Conservation (phyloP, 2,888 invertebrate species). For the Scaptomyza cyrtandrae region DNA sequence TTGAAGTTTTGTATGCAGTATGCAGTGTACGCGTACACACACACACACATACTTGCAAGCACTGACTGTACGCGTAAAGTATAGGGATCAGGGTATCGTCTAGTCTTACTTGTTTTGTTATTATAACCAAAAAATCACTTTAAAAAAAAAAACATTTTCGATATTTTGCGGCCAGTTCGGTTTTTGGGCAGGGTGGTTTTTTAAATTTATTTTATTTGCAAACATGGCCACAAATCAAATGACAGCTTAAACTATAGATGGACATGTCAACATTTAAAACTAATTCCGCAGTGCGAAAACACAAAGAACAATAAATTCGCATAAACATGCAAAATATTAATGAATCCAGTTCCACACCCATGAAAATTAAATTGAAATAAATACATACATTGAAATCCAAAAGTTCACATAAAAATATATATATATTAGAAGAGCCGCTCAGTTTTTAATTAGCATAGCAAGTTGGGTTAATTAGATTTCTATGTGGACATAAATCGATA, state of each 20-base stretch:
- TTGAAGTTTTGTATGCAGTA: too few species aligned
- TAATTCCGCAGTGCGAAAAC: slow-evolving; percentile 29
- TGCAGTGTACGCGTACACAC: too few species aligned
- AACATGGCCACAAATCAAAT: slow-evolving; percentile 62
- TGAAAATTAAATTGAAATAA: slow-evolving; percentile 57
- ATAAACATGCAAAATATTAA: slow-evolving; percentile 52
- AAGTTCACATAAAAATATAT: slow-evolving; percentile 22
- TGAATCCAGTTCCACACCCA: slow-evolving; percentile 15
- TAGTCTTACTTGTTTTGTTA: too few species aligned
- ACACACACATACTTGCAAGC: too few species aligned
- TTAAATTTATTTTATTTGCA: slow-evolving; percentile 46
- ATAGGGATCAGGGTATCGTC: too few species aligned
- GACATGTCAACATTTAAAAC: slow-evolving; percentile 13
- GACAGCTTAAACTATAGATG: slow-evolving; percentile 21
- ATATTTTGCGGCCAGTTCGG: slow-evolving; percentile 57
- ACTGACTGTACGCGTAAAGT: too few species aligned
- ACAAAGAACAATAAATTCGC: slow-evolving; percentile 44
- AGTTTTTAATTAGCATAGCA: slow-evolving; percentile 43
- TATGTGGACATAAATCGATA: background rate
- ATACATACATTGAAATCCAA: slow-evolving; percentile 8
- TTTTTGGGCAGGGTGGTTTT: slow-evolving; percentile 22
- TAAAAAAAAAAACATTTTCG: slow-evolving; percentile 39
- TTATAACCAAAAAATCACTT: too few species aligned
- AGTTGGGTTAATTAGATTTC: slow-evolving; percentile 39
- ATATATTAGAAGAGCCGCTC: slow-evolving; percentile 28